phyloP scores from a whole-genome alignment of 2,113 vertebrate species.

The Cyphotilapia sp. region DNA sequence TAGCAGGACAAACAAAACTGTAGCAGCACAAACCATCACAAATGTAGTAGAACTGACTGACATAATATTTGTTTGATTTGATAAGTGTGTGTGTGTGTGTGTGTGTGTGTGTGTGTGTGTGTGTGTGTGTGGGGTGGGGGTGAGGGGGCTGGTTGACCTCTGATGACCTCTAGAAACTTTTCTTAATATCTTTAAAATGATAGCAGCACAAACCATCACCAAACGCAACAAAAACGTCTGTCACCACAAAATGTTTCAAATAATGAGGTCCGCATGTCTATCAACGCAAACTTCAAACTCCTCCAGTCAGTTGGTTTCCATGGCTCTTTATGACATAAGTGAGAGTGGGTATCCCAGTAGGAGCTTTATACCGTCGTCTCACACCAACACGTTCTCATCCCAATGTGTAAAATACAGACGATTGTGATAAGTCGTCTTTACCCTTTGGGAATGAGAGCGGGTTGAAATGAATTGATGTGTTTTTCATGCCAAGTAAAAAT shows the following conservation, averaged over 20 bases:
- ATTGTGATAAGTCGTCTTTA: not conserved
- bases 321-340: not conserved
- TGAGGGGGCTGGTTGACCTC: not conserved
- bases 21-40: not conserved
- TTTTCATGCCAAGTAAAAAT: not conserved
- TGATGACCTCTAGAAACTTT: not conserved
- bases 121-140: too few relatives aligned
- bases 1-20: not conserved
- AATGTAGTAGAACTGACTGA: not conserved
- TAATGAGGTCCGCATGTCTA: not conserved
- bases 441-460: not conserved
- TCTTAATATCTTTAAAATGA: not conserved
- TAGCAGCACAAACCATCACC: not conserved
- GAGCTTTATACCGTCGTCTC: not conserved
- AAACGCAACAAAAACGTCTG: not conserved
- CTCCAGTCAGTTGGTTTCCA: not conserved
- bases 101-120: too few relatives aligned
- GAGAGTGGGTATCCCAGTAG: not conserved
- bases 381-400: not conserved
- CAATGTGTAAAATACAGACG: not conserved
- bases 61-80: not conserved
- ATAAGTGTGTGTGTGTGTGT: not conserved
- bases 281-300: not conserved
- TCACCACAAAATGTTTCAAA: not conserved
- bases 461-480: not conserved